phyloP scores from a whole-genome alignment of 2,797 vertebrate species.

The Nyctalus aviator region DNA sequence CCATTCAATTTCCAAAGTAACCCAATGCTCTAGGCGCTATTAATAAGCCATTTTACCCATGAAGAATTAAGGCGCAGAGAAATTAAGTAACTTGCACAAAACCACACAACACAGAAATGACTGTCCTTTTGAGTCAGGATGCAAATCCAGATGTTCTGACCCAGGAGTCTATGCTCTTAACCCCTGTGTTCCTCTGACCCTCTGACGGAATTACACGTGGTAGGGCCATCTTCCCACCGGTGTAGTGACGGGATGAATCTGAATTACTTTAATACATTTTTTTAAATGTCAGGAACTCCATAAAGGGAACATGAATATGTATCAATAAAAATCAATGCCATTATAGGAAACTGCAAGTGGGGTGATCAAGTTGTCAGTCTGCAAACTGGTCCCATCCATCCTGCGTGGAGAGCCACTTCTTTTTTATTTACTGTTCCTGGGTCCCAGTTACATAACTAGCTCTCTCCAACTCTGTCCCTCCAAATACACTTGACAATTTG shows the following conservation, averaged over 20 bases:
- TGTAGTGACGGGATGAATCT: neutral
- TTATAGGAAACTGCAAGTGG: neutral
- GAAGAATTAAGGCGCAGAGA: neutral
- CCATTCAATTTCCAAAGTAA: neutral
- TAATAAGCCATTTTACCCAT: neutral
- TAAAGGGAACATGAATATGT: neutral
- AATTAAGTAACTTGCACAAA: constrained; percentile 9
- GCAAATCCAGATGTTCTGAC: neutral
- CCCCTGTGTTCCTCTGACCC: neutral
- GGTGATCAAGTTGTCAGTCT: neutral
- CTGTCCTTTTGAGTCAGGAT: neutral
- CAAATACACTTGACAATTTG: neutral
- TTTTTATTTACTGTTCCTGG: neutral
- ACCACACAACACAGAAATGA: neutral
- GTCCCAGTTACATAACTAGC: neutral
- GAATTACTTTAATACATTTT: neutral
- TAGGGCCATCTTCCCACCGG: neutral
- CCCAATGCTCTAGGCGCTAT: neutral
- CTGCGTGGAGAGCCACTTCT: neutral
- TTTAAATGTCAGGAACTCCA: neutral
- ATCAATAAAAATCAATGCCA: neutral
- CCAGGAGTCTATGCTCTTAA: neutral
- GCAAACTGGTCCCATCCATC: neutral
- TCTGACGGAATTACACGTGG: neutral
- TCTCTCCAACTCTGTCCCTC: neutral